Base-by-base conservation (phyloP, 2,888 invertebrate species). In the Patella ulyssiponensis region DNA sequence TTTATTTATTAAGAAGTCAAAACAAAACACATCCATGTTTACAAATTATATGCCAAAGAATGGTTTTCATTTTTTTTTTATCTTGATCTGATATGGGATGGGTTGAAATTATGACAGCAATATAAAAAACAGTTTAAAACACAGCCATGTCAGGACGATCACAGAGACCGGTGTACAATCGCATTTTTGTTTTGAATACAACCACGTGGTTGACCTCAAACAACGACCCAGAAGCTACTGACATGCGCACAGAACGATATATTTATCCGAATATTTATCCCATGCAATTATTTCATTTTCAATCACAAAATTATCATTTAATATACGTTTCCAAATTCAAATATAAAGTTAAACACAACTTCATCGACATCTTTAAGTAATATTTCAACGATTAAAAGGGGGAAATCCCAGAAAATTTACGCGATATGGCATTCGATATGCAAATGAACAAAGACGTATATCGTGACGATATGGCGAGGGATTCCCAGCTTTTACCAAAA, bases 391-490 rank as follows among this genome's bases (percentile, higher is more conserved):
- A 73, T 73, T 74, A 75, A 75, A 74, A 64, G 75, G 72, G 75
- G 73, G 76, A 79, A 81, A 82, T 78, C 79, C 79, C 77, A 74
- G 74, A 79, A 44, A 44, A 44, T 82, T 83, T 81, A 79, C 77
- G 76, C 74, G 76, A 76, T 44, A 44, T 23, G 64, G 64, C 23
- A 23, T 64, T 64, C 77, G 75, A 80, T 85, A 87, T 87, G 87
- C 86, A 87, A 86, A 87, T 87, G 85, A 87, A 84, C 84, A 85
- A 85, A 84, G 83, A 82, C 80, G 81, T 76, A 81, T 77, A 44
- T 44, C 44, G 76, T 77, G 78, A 83, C 84, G 83, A 82, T 83
- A 83, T 80, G 82, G 81, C 69, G 71, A 71, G 69, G 44, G 44
- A 44, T 53, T 64, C 77, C 77, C 80, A 77, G 64, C 64, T 64